Evolutionary conservation across 2,888 invertebrate genomes (phyloP).

Genomic region (Vandiemenella viatica): DNA sequence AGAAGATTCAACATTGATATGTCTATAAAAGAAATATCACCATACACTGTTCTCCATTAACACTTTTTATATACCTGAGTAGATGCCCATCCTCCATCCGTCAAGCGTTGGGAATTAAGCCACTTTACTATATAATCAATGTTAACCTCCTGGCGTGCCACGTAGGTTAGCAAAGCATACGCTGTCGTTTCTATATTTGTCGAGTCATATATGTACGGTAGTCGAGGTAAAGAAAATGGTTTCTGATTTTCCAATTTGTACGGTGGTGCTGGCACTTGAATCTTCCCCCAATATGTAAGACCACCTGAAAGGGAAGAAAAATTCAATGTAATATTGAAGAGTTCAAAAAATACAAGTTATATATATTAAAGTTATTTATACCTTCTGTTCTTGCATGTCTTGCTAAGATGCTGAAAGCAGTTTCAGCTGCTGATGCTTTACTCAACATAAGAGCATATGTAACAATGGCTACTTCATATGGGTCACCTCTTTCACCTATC

Average conservation of each 20-base stretch:
- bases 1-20: too few species aligned
- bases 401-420: constrained; percentile 60
- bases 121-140: constrained; percentile 79
- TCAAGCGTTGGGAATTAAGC: constrained; percentile 74
- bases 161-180: constrained; percentile 78
- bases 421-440: constrained; percentile 73
- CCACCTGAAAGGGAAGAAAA: constrained; percentile 39
- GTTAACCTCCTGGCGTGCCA: constrained; percentile 64
- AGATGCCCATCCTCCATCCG: constrained; percentile 79
- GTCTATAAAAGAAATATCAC: too few species aligned
- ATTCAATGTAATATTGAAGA: background rate
- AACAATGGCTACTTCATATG: constrained; percentile 76
- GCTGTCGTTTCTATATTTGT: constrained; percentile 88
- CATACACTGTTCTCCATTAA: too few species aligned
- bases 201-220: constrained; percentile 77
- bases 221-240: constrained; percentile 72
- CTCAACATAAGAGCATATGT: constrained; percentile 73
- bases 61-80: constrained; percentile 51
- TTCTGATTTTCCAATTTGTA: constrained; percentile 81
- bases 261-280: constrained; percentile 62
- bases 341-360: background rate
- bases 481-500: constrained; percentile 51
- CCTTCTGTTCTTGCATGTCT: constrained; percentile 50
- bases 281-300: constrained; percentile 72
- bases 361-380: constrained; percentile 18